A percentile compares a stretch with the other conserved stretches of the same genome.
phyloP scores from a whole-genome alignment of 2,888 invertebrate genomes.

The Mantis religiosa region DNA sequence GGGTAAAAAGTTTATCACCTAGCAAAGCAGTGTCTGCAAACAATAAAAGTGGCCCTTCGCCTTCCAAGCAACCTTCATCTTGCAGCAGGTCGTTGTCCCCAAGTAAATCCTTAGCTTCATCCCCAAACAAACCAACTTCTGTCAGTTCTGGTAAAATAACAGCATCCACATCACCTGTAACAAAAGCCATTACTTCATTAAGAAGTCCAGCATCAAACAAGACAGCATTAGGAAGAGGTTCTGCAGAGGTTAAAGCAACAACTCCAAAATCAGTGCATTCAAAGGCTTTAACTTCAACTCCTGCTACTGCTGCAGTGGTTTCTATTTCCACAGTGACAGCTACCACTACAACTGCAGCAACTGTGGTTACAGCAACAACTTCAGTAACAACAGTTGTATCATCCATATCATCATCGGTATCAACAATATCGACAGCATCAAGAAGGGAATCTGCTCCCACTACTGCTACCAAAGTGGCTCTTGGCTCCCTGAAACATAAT shows the following conservation, averaged over 20 bases:
- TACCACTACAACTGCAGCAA: neutral
- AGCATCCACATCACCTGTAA: neutral
- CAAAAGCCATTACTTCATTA: neutral
- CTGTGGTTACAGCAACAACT: neutral
- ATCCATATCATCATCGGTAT: neutral
- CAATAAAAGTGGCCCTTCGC: neutral
- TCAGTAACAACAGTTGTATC: neutral
- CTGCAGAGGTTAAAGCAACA: neutral
- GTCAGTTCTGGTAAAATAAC: neutral
- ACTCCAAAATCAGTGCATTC: neutral
- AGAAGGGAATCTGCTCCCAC: neutral
- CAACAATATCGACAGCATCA: neutral
- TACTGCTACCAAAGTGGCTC: neutral
- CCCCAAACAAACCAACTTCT: neutral
- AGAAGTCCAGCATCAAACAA: neutral
- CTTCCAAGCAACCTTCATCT: neutral
- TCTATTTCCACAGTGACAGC: neutral
- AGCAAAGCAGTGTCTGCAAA: conserved; percentile 12
- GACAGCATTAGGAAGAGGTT: neutral
- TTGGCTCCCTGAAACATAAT: conserved; percentile 19
- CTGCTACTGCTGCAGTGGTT: neutral
- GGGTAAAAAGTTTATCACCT: neutral
- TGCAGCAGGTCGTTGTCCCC: neutral
- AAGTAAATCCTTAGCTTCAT: neutral
- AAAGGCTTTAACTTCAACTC: neutral